Conservation (phyloP, 2,888 invertebrate species). For the Hesperia comma region DNA sequence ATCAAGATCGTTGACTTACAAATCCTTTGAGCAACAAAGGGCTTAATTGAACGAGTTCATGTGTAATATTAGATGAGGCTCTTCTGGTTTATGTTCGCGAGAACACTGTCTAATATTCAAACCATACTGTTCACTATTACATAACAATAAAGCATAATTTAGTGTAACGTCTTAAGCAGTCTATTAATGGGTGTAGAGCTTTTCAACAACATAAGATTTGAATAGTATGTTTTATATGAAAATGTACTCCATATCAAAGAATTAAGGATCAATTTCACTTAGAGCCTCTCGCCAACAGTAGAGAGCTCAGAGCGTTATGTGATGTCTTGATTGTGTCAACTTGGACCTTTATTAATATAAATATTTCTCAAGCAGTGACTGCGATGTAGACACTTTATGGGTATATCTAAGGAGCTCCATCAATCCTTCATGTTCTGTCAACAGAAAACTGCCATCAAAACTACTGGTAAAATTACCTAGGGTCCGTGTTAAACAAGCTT, state of each 20-base stretch:
- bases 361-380: too few species aligned
- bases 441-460: too few species aligned
- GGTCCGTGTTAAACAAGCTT: too few species aligned
- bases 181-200: background rate
- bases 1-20: constrained; percentile 15
- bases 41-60: constrained; percentile 19
- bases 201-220: background rate
- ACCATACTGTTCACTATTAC: background rate
- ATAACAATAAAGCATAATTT: background rate
- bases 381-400: too few species aligned
- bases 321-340: too few species aligned
- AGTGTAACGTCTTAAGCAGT: background rate
- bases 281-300: background rate
- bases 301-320: background rate
- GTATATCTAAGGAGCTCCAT: too few species aligned
- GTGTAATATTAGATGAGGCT: constrained; percentile 20
- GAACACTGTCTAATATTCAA: background rate
- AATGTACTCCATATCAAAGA: constrained; percentile 4
- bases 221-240: background rate
- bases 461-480: too few species aligned
- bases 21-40: constrained; percentile 16
- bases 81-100: constrained; percentile 20
- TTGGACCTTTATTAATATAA: too few species aligned
- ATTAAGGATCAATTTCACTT: background rate
- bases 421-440: too few species aligned